Conservation (phyloP, 2,113 vertebrate genomes). For the Copsychus sechellarum region DNA sequence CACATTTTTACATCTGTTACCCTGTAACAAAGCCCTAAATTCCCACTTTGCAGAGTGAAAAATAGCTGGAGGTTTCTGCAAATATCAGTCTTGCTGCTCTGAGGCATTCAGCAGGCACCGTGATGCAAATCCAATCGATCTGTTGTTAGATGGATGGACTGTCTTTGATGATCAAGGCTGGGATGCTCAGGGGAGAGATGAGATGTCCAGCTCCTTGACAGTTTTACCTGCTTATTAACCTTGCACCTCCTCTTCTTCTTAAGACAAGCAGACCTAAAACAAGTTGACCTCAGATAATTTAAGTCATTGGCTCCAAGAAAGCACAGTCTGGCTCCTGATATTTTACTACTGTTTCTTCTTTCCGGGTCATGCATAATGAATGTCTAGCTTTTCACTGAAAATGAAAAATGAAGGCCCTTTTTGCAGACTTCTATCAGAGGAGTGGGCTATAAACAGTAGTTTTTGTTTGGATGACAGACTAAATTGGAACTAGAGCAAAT, state of each 20-base stretch:
- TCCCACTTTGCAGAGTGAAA: neutral
- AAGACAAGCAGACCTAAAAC: neutral
- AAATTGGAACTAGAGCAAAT: neutral
- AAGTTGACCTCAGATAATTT: neutral
- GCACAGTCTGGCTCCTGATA: neutral
- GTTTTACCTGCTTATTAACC: neutral
- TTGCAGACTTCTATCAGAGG: neutral
- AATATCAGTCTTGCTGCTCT: neutral
- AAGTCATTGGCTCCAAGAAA: neutral
- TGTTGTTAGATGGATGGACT: neutral
- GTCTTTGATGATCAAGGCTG: neutral
- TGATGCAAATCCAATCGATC: neutral
- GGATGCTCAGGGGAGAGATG: neutral
- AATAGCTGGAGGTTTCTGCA: neutral
- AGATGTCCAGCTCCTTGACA: neutral
- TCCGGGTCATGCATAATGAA: neutral
- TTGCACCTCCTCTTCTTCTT: neutral
- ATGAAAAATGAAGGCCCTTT: neutral
- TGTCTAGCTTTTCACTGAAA: neutral
- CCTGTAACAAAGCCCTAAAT: neutral
- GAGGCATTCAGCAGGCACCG: neutral
- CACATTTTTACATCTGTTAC: neutral
- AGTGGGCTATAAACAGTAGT: neutral
- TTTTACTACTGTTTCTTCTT: neutral
- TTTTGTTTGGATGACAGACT: conserved; percentile 6